A percentile compares a stretch with the other conserved stretches of the same genome.
Evolutionary conservation across 2,888 invertebrate species (phyloP).

Genomic region (Protonemura montana): DNA sequence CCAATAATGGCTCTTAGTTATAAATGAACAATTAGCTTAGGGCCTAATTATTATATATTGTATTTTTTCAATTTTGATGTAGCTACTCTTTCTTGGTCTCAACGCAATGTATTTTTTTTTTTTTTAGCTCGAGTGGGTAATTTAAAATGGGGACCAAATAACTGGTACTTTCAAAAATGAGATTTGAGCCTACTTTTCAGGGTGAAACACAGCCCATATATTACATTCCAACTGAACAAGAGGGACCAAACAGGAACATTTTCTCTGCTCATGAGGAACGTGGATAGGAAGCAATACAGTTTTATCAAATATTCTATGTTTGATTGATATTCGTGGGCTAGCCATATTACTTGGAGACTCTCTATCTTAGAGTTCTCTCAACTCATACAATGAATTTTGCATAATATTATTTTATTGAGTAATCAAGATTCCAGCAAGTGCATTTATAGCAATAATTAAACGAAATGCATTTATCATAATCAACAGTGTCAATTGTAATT

Average conservation of each 20-base stretch:
- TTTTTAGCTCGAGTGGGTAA: neutral
- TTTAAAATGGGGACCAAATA: slow-evolving; percentile 31
- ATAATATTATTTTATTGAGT: neutral
- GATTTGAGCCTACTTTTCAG: neutral
- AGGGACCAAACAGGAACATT: slow-evolving; percentile 13
- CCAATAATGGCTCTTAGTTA: slow-evolving; percentile 41
- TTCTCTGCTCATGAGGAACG: neutral
- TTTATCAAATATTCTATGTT: slow-evolving; percentile 12
- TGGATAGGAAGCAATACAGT: slow-evolving; percentile 18
- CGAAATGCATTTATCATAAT: slow-evolving; percentile 24
- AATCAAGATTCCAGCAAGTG: slow-evolving; percentile 10
- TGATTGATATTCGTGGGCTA: slow-evolving; percentile 26
- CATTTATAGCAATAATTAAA: slow-evolving; percentile 1
- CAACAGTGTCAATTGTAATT: slow-evolving; percentile 31
- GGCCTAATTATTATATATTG: slow-evolving; percentile 37
- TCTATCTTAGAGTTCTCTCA: neutral
- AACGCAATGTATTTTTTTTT: slow-evolving; percentile 24
- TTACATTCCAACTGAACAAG: neutral
- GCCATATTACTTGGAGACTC: neutral
- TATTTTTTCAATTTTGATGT: slow-evolving; percentile 38
- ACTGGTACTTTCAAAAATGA: slow-evolving; percentile 3
- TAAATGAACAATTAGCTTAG: slow-evolving; percentile 24
- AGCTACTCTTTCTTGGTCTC: slow-evolving; percentile 41
- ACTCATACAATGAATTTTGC: neutral
- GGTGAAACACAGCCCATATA: neutral